Conservation (phyloP, 2,113 vertebrate species). For the Mus pahari region DNA sequence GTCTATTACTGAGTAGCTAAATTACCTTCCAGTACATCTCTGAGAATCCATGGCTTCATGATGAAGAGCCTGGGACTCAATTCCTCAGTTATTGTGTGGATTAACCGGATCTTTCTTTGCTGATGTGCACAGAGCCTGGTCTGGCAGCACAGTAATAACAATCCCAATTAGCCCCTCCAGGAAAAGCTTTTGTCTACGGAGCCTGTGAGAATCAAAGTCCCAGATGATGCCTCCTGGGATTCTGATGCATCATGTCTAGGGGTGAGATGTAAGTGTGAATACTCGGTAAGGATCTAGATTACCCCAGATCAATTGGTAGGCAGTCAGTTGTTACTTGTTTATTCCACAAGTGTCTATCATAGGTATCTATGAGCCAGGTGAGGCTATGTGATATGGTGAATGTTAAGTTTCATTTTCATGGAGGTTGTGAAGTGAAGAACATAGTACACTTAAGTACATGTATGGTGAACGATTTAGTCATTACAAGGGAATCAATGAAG, state of each 20-base stretch:
- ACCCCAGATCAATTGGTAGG: fast-evolving
- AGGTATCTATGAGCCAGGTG: not conserved
- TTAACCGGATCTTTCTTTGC: too few species aligned
- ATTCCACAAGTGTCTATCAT: not conserved
- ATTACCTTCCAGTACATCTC: not conserved
- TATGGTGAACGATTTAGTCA: not conserved
- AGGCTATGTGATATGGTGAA: not conserved
- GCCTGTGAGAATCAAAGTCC: not conserved
- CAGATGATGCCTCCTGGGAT: not conserved
- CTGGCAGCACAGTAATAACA: fast-evolving
- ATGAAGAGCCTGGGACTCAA: not conserved
- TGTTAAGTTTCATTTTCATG: too few species aligned
- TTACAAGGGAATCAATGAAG: not conserved
- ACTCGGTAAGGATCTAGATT: not conserved
- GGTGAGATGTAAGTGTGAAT: fast-evolving
- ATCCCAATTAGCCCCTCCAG: not conserved
- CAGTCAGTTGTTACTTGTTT: not conserved
- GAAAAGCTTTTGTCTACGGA: not conserved
- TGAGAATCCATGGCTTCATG: not conserved
- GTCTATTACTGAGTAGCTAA: not conserved
- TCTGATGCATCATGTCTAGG: not conserved
- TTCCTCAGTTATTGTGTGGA: not conserved
- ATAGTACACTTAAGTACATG: fast-evolving
- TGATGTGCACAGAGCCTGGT: not conserved
- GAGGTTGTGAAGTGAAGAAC: fast-evolving